Base-by-base conservation (phyloP, 2,888 invertebrate genomes). In the Philereme vetulata region DNA sequence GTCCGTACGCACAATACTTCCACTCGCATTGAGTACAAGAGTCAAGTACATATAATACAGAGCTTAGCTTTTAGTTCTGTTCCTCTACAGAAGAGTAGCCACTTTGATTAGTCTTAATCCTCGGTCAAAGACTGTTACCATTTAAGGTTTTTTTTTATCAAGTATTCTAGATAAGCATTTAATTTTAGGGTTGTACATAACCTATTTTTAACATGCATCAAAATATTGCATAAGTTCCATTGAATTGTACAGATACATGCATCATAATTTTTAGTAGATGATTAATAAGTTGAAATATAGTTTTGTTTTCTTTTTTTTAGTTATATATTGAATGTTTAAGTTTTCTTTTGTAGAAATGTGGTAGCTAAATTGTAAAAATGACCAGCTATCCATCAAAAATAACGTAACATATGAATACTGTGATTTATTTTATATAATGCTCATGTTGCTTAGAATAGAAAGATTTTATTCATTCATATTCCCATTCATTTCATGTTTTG, bases 141-240 rank as follows among this genome's bases (percentile, higher is more conserved):
- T 33, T 47, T 65, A 65, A 60, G 56, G 63, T 72, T 68, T 76
- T 66, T 68, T 76, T 66, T 71, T 71, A 72, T 74, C 79, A 78
- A 82, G 73, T 82, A 78, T 72, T 72, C 70, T 72, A 70, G 54
- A 59, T 66, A 76, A 74, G 54, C 58, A 47, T 54, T 71, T 72
- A 38, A 62, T 71, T 66, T 67, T 75, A 76, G 74, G 75, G 5
- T 57, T 54, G 32, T 40, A 51, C 40, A 53, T 57, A 43, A 62
- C 49, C 45, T 55, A 2, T 52, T 21, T 40, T 50, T 40, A 53
- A 33, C 55, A 34, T 60, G 40, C 52, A 54, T 56, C 53, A 50
- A 33, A 38, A n/a, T 53, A 67, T 67, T 73, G 77, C 80, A 80
- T 80, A 82, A 79, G 78, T 76, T 67, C 80, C 80, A 75, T 78